These are phyloP conservation scores for Hetaerina titia DNA, from an alignment of 2,888 invertebrate genomes.

Conservation along the genomic window DNA sequence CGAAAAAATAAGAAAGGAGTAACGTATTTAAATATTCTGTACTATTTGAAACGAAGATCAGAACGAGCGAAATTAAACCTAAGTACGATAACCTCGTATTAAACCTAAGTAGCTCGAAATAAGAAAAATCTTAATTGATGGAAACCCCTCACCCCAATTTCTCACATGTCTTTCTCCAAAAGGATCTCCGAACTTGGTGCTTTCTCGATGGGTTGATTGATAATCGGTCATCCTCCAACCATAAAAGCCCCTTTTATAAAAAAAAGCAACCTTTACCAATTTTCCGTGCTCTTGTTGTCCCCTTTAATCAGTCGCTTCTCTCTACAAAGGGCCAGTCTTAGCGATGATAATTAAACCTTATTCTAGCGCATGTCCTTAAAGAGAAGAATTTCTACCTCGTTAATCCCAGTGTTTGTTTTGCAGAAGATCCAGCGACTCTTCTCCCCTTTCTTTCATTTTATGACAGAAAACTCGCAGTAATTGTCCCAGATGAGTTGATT, in stretches of 20 bases:
- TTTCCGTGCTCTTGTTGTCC: not conserved
- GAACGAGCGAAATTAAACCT: not conserved
- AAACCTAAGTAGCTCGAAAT: not conserved
- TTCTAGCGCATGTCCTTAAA: not conserved
- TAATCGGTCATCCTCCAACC: conserved; percentile 23
- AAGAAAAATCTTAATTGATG: not conserved
- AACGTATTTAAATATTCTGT: no score
- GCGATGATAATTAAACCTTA: conserved; percentile 31
- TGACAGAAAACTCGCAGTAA: not conserved
- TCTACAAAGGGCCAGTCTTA: not conserved
- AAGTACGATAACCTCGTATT: no score
- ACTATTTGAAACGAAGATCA: no score
- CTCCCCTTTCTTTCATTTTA: not conserved
- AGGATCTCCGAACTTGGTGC: not conserved
- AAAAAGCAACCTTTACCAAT: not conserved
- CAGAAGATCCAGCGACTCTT: not conserved
- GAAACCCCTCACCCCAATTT: not conserved
- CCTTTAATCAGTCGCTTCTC: not conserved
- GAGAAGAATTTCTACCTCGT: conserved; percentile 42
- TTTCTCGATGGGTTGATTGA: conserved; percentile 42
- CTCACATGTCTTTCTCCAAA: not conserved
- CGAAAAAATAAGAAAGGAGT: no score
- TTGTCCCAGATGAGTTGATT: conserved; percentile 25
- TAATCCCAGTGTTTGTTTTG: conserved; percentile 55
- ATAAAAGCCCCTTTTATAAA: not conserved